Conservation (phyloP, 2,888 invertebrate species). For the Lumbricus terrestris region DNA sequence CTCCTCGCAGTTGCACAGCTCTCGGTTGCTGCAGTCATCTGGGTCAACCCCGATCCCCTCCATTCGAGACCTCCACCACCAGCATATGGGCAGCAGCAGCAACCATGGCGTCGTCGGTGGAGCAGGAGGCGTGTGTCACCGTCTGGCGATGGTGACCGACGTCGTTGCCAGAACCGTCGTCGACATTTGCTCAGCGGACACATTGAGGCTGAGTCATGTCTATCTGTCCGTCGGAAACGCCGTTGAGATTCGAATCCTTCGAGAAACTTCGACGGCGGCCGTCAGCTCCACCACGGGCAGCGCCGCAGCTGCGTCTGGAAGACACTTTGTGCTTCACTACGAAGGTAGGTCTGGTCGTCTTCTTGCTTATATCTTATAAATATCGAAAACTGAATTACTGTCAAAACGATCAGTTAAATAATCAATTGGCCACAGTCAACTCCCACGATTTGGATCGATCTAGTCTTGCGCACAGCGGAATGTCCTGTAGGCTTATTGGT, state of each 20-base stretch:
- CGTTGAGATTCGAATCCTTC: constrained; percentile 19
- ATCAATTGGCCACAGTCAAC: no score
- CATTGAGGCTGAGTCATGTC: constrained; percentile 15
- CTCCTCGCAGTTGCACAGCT: neutral
- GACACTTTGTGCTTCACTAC: neutral
- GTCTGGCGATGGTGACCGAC: constrained; percentile 24
- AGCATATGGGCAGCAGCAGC: no score
- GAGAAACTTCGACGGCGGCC: neutral
- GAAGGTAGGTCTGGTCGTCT: neutral
- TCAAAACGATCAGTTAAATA: neutral
- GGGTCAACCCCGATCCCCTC: neutral
- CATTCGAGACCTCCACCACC: no score
- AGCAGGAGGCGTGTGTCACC: neutral
- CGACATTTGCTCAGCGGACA: constrained; percentile 18
- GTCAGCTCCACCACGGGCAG: neutral
- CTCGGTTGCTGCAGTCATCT: no score
- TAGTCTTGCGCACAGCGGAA: no score
- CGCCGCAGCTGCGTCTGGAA: neutral
- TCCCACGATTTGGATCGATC: no score
- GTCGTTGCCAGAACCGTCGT: constrained; percentile 7
- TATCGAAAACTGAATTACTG: neutral
- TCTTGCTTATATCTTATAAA: neutral
- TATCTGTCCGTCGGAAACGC: constrained; percentile 15
- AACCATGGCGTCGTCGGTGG: no score
- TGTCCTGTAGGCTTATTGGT: no score